Evolutionary conservation across 2,113 vertebrate genomes (phyloP), one percentile per base, ranked within the genome.

Genomic region (Edolisoma coerulescens): DNA sequence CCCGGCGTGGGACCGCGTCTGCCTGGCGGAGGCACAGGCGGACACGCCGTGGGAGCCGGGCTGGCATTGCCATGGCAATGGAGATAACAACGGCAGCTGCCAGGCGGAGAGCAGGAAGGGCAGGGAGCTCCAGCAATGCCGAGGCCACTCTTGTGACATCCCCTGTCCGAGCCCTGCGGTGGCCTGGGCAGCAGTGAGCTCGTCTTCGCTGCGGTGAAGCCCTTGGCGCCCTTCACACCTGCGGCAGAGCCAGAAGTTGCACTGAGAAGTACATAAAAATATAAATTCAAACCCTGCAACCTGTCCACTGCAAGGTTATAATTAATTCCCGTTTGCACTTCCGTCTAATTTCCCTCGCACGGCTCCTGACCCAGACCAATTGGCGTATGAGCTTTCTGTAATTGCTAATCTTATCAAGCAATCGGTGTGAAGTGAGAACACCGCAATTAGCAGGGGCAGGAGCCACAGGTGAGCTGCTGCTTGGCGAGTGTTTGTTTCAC

Each of bases 61-160:
- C 95, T 75, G 89, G 89, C 96, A 95, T 95, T 84, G 81, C 96
- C 96, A 97, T 96, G 95, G 96, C 28, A 26, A 96, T 97, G 84
- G 54, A 91, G 96, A 91, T n/a, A 83, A 69, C 63, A 79, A 45
- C 63, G 2, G 76, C 89, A 5, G 67, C 95, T 86, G 89, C 79
- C 67, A 42, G 90, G 90, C 26, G 2, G 53, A 19, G 76, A 87
- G 32, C 68, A 19, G 91, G 14, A 39, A 87, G 96, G 83, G 89
- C 95, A 79, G 59, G 32, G 61, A 90, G 60, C 71, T 35, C 39
- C 3, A 4, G 35, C 79, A 37, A 13, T 13, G 60, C 77, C 26
- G 10, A 32, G 52, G 61, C 84, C 54, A 1, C 7, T 0, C 18
- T 67, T 15, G 6, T 10, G 2, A 23, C 9, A 19, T 17, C 47